Evolutionary conservation across 1,140 invertebrate genomes (phyloP).

Genomic region (Mactra quadrangularis): DNA sequence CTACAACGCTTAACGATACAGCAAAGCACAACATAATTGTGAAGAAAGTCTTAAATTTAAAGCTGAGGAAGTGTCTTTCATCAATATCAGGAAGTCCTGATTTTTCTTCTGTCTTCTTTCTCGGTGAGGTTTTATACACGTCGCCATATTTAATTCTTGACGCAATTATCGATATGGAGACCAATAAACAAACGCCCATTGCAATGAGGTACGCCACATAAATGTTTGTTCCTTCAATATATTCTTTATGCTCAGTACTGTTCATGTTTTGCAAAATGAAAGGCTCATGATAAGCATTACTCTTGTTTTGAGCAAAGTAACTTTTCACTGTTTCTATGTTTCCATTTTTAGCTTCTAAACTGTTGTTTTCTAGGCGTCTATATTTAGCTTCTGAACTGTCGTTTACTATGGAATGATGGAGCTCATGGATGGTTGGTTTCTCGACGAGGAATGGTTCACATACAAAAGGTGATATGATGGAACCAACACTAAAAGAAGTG

Average conservation of each 20-base stretch:
- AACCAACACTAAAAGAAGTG: conserved; percentile 7
- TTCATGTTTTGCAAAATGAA: no score
- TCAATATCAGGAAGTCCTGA: background rate
- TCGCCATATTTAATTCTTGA: conserved; percentile 8
- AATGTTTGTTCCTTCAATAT: conserved; percentile 2
- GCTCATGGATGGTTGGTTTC: no score
- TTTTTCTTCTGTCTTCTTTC: background rate
- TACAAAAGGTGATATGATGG: conserved; percentile 11
- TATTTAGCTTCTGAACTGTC: no score
- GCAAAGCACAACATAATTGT: conserved; percentile 20
- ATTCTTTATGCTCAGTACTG: no score
- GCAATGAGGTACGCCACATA: conserved; percentile 21
- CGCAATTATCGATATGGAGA: background rate
- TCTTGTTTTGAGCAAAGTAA: no score
- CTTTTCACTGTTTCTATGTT: no score
- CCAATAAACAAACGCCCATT: background rate
- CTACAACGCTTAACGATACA: conserved; percentile 16
- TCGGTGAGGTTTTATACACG: conserved; percentile 6
- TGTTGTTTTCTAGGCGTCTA: no score
- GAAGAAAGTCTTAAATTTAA: conserved; percentile 28
- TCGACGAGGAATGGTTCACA: conserved; percentile 6
- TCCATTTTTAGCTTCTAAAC: no score
- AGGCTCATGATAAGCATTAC: no score
- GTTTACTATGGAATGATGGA: no score
- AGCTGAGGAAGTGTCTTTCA: background rate